Evolutionary conservation across 2,113 vertebrate genomes (phyloP), one percentile per base, ranked within the genome.

Genomic region (Mirounga angustirostris): DNA sequence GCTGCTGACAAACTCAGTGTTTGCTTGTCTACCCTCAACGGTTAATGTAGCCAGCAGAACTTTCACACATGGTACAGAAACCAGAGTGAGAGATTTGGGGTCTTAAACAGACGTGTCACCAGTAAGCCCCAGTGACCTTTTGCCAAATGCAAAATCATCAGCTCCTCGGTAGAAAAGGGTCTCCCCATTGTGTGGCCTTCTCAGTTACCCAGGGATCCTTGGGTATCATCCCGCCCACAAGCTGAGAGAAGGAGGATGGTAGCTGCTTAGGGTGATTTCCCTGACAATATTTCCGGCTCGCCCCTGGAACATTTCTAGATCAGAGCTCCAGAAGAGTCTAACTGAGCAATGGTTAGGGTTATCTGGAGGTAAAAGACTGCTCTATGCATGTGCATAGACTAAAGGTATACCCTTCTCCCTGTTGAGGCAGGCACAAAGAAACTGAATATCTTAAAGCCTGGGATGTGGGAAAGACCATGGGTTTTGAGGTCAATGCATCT

Each of bases 261-360:
- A 86, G 52, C 26, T 85, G 28, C 43, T 80, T 67, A 61, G 36
- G 52, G 36, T 30, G 54, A 16, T 58, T 24, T 87, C 16, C 52
- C 76, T 83, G 33, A 8, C 15, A 87, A 26, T 71, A 56, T 87
- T 61, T 87, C 43, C 18, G 61, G 59, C 46, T 91, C 30, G 4
- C 43, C 19, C 19, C 65, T n/a, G 16, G 28, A 54, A 22, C 15
- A 80, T 84, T 85, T 81, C 33, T 65, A 28, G 26, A 73, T 96
- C 43, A 93, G 58, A 92, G 80, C 16, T 89, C 61, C 54, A 89
- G 30, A 83, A 83, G 43, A 88, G 14, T 88, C 74, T 96, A 82
- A 73, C 50, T 76, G 69, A 91, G 3, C 46, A 96, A 58, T 4
- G 16, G 18, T 79, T 91, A 95, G 12, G 40, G 73, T 73, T 90